Evolutionary conservation across 2,888 invertebrate species (phyloP), one percentile per base, ranked within the genome.

Genomic region (Branchinecta sandiegonensis): DNA sequence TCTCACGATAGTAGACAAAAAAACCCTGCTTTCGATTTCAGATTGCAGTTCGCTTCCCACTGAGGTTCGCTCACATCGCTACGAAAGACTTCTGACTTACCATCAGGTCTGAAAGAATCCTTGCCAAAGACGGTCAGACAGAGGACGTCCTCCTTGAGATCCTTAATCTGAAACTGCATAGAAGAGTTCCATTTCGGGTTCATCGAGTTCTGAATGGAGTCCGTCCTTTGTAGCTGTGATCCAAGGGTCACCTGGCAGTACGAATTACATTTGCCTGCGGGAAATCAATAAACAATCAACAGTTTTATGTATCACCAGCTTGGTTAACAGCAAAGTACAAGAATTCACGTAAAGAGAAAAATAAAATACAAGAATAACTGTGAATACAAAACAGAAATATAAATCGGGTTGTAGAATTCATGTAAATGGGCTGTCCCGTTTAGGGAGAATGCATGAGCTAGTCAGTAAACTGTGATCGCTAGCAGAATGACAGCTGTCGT

Each of bases 181-280:
- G 85, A 84, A 68, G 84, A 81, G 76, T 88, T 86, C 87, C 88
- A 88, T 70, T 85, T 79, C 12, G 87, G 84, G 75, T 82, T 81
- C 48, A 81, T 79, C 46, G 84, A 84, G 69, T 81, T 81, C 17
- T 81, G 80, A 37, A 85, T 80, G 50, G 80, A 80, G 70, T 81
- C 81, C 0, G 88, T 88, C 73, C 83, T 81, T 74, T 86, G 85
- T 74, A 85, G 85, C 77, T 87, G 87, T 47, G 83, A 83, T 8
- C 87, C 87, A 80, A 88, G 82, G 70, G 82, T 83, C 2, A 87
- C 85, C 79, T 86, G 86, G 77, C 87, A 87, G 76, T 86, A 88
- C 63, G 86, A 83, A 76, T 86, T 86, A 75, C 85, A 81, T 75
- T 85, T 84, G 37, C 84, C 85, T 85, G 73, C 68, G 67, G 68